Conservation (phyloP, 1,140 invertebrate species). For the Rhagoletis zephyria region DNA sequence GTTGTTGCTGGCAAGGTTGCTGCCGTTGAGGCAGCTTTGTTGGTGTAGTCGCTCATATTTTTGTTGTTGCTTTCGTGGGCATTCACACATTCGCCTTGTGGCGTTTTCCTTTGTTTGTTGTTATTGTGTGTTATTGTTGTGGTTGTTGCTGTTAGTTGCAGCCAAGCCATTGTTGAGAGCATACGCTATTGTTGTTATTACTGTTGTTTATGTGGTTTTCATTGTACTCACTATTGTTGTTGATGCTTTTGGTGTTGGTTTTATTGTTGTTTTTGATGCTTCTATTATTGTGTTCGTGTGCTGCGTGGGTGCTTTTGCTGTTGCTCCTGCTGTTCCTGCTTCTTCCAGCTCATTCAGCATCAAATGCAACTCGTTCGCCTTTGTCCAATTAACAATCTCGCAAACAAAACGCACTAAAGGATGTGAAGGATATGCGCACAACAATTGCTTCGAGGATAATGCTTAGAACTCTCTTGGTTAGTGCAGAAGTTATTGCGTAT, state of each 20-base stretch:
- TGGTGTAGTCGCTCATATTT: neutral
- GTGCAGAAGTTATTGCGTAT: neutral
- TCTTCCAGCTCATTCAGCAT: neutral
- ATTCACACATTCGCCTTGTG: conserved; percentile 47
- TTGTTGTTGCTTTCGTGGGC: neutral
- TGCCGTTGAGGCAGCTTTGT: conserved; percentile 29
- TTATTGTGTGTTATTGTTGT: conserved; percentile 44
- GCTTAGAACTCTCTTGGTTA: neutral
- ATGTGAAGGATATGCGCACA: conserved; percentile 13
- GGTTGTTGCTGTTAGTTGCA: conserved; percentile 51
- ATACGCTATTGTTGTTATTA: neutral
- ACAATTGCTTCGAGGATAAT: conserved; percentile 6
- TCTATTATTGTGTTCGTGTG: conserved; percentile 9
- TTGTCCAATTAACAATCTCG: conserved; percentile 14
- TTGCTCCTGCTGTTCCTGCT: neutral
- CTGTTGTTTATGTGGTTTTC: conserved; percentile 49
- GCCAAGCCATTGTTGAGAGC: conserved; percentile 10
- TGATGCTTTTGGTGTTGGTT: conserved; percentile 6
- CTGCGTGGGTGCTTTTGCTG: conserved; percentile 14
- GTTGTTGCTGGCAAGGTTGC: conserved; percentile 22
- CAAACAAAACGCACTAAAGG: conserved; percentile 23
- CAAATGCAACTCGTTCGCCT: neutral
- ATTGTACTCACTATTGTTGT: conserved; percentile 26
- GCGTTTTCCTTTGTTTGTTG: conserved; percentile 45
- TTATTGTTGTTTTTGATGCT: neutral